Evolutionary conservation across 2,113 vertebrate genomes (phyloP).

Genomic region (Menura novaehollandiae): DNA sequence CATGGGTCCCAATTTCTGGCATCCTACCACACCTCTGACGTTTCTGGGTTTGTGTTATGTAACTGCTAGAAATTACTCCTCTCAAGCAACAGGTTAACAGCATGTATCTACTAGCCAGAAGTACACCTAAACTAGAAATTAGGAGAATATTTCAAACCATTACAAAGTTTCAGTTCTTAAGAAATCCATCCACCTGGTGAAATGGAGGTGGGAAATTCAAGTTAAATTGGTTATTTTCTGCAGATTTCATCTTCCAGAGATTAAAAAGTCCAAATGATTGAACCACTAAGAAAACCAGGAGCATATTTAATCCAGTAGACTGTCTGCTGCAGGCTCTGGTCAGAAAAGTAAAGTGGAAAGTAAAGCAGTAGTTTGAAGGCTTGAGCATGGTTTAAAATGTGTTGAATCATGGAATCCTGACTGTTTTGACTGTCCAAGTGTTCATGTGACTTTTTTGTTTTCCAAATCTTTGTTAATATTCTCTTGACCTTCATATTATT

Average conservation of each 20-base stretch:
- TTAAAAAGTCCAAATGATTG: neutral
- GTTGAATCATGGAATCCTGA: neutral
- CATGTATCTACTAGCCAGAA: neutral
- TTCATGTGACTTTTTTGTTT: neutral
- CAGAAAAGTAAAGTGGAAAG: neutral
- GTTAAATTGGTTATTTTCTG: neutral
- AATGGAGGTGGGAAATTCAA: neutral
- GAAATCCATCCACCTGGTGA: neutral
- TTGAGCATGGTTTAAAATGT: neutral
- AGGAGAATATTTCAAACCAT: neutral
- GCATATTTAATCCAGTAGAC: neutral
- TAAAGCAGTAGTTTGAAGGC: neutral
- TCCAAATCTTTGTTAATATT: neutral
- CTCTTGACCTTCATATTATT: neutral
- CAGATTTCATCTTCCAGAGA: neutral
- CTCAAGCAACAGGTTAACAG: neutral
- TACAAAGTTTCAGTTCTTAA: neutral
- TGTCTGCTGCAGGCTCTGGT: neutral
- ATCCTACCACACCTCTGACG: neutral
- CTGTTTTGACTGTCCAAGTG: neutral
- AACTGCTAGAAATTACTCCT: neutral
- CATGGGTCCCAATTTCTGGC: neutral
- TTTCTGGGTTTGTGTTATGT: neutral
- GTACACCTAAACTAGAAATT: neutral
- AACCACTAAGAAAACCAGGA: neutral